Percentiles rank a stretch among this genome's conserved stretches.
Conservation (phyloP, 2,888 invertebrate genomes). For the Eupithecia abbreviata region DNA sequence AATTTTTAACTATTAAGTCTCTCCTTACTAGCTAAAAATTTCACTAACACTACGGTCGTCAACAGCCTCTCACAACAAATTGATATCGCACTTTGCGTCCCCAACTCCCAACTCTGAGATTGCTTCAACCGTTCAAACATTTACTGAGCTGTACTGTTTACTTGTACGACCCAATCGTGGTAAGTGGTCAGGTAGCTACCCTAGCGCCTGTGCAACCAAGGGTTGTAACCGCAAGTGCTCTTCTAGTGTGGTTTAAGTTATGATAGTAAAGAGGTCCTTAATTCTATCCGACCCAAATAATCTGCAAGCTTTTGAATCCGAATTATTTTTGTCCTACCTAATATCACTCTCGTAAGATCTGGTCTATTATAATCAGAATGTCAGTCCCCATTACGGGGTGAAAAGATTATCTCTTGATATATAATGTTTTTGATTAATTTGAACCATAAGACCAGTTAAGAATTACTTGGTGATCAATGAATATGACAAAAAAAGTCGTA, state of each 20-base stretch:
- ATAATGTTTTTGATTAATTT: background rate
- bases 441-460: background rate
- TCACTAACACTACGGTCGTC: background rate
- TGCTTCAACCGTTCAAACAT: conserved; percentile 49
- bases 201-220: conserved; percentile 26
- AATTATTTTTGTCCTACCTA: background rate
- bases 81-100: background rate
- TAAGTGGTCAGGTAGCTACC: conserved; percentile 56
- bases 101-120: conserved; percentile 41
- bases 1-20: no score
- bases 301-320: background rate
- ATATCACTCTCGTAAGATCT: background rate
- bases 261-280: conserved; percentile 1
- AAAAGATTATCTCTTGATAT: background rate
- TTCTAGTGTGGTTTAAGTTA: conserved; percentile 22
- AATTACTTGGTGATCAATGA: background rate
- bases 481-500: background rate
- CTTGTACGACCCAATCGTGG: conserved; percentile 50
- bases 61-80: background rate
- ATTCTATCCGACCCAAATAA: background rate
- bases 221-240: conserved; percentile 43
- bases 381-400: background rate
- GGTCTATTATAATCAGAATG: background rate
- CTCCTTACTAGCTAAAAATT: background rate
- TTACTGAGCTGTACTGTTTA: conserved; percentile 44